phyloP scores from a whole-genome alignment of 1,140 invertebrate genomes.

The Leptopilina boulardi region DNA sequence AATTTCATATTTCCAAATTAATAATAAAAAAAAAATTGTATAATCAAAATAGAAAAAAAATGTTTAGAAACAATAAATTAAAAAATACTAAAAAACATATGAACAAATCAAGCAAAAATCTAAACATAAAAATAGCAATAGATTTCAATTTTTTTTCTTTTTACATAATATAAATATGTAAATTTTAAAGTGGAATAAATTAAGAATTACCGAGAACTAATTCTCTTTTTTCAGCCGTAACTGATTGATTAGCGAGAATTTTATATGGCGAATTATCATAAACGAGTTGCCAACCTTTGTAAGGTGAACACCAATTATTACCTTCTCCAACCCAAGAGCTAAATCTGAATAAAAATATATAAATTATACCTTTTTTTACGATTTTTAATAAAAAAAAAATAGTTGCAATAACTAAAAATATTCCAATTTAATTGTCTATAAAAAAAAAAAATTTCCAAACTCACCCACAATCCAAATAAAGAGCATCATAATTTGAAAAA shows the following conservation, averaged over 20 bases:
- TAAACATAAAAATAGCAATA: too few relatives aligned
- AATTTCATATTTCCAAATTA: slow-evolving; percentile 32
- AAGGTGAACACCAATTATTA: slow-evolving; percentile 91
- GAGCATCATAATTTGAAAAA: slow-evolving; percentile 89
- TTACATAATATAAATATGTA: too few relatives aligned
- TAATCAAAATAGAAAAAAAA: neutral
- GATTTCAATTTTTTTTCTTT: too few relatives aligned
- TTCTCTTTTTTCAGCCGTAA: slow-evolving; percentile 74
- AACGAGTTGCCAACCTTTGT: slow-evolving; percentile 91
- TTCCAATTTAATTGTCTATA: neutral
- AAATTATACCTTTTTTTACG: slow-evolving; percentile 28
- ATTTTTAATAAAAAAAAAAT: neutral
- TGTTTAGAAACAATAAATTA: too few relatives aligned
- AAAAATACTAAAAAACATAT: too few relatives aligned
- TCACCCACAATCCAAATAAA: slow-evolving; percentile 90
- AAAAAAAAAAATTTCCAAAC: slow-evolving; percentile 22
- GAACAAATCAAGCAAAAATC: too few relatives aligned
- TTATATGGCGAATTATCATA: slow-evolving; percentile 84
- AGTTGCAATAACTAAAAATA: neutral
- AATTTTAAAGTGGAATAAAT: neutral
- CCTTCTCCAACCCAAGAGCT: slow-evolving; percentile 79
- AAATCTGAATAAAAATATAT: slow-evolving; percentile 66
- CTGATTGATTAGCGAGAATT: slow-evolving; percentile 70
- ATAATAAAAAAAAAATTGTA: slow-evolving; percentile 3
- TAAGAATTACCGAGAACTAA: slow-evolving; percentile 76